A percentile compares a stretch with the other conserved stretches of the same genome.
phyloP scores from a whole-genome alignment of 1,140 invertebrate species.

The Hypothenemus hampei region DNA sequence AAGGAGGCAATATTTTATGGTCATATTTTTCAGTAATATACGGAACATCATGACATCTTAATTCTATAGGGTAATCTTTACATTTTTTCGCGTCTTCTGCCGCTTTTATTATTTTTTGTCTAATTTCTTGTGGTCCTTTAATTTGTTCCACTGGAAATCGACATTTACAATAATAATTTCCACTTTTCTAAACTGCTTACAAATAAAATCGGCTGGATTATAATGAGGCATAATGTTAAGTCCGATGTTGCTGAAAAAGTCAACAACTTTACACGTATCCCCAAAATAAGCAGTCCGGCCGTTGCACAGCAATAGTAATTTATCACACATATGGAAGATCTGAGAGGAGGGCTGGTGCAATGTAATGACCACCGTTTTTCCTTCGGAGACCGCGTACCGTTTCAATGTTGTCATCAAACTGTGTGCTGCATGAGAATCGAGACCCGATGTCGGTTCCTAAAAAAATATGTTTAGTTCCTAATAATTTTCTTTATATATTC shows the following conservation, averaged over 20 bases:
- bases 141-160: constrained; percentile 67
- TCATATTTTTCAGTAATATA: constrained; percentile 42
- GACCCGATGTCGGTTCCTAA: constrained; percentile 80
- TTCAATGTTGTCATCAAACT: constrained; percentile 70
- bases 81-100: constrained; percentile 55
- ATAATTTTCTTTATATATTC: background rate
- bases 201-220: constrained; percentile 82
- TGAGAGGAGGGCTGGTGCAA: constrained; percentile 85
- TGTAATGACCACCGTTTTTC: constrained; percentile 77
- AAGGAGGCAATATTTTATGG: constrained; percentile 32
- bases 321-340: constrained; percentile 84
- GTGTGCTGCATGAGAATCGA: constrained; percentile 79
- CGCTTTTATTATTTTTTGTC: constrained; percentile 64
- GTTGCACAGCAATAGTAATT: constrained; percentile 69
- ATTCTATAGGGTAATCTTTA: constrained; percentile 56
- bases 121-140: constrained; percentile 63
- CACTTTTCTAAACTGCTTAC: constrained; percentile 53
- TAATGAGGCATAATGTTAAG: constrained; percentile 73
- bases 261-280: constrained; percentile 66
- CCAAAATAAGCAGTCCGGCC: constrained; percentile 80
- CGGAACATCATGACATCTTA: constrained; percentile 37
- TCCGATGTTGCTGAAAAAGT: constrained; percentile 71
- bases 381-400: constrained; percentile 68
- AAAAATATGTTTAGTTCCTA: too few relatives aligned
- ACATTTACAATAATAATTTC: background rate